Evolutionary conservation across 1,140 invertebrate genomes (phyloP).

Genomic region (Drosophila pectinifera): DNA sequence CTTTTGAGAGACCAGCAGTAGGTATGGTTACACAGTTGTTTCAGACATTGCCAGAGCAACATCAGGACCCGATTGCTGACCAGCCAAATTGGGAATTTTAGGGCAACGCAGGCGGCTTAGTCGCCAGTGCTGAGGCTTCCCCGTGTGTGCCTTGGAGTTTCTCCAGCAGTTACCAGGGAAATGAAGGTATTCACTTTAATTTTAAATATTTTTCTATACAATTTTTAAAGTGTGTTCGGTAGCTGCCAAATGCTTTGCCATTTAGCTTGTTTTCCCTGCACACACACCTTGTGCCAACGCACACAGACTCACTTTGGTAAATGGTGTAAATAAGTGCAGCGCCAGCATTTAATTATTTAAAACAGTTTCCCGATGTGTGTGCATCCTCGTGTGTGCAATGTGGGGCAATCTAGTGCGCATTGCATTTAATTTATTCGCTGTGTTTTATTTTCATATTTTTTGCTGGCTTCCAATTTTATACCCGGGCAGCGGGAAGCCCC

Average conservation of each 20-base stretch:
- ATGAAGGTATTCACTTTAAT: too few relatives aligned
- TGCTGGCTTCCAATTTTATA: slow-evolving; percentile 27
- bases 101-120: too few relatives aligned
- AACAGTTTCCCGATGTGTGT: slow-evolving; percentile 42
- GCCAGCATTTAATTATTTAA: slow-evolving; percentile 65
- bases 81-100: too few relatives aligned
- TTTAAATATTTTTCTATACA: not conserved
- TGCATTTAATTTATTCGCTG: slow-evolving; percentile 49
- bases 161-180: too few relatives aligned
- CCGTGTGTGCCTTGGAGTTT: too few relatives aligned
- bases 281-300: slow-evolving; percentile 6
- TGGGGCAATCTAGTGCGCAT: slow-evolving; percentile 33
- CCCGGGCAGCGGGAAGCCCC: slow-evolving; percentile 32
- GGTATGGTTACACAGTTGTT: too few relatives aligned
- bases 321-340: slow-evolving; percentile 42
- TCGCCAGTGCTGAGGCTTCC: too few relatives aligned
- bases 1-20: too few relatives aligned
- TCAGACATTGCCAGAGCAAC: too few relatives aligned
- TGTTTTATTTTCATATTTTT: slow-evolving; percentile 36
- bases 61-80: too few relatives aligned
- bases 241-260: not conserved
- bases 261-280: slow-evolving; percentile 2
- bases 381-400: slow-evolving; percentile 9
- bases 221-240: not conserved
- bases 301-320: slow-evolving; percentile 17